Percentiles rank a stretch among this genome's conserved stretches.
phyloP scores from a whole-genome alignment of 2,888 invertebrate genomes.

The Rhorus exstirpatorius region DNA sequence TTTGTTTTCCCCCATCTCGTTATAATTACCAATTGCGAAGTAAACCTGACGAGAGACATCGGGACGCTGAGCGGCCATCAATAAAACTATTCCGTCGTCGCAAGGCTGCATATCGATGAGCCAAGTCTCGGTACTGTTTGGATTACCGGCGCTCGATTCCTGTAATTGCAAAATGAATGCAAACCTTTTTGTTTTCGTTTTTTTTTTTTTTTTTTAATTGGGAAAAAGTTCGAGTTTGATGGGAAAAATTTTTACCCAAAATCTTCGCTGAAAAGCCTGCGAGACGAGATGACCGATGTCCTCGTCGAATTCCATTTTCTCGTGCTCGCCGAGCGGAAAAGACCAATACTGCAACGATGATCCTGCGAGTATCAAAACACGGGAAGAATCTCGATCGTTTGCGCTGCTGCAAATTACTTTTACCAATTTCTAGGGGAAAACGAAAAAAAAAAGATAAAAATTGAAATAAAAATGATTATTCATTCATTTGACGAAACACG shows the following conservation, averaged over 20 bases:
- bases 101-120: constrained; percentile 92
- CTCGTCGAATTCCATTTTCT: constrained; percentile 91
- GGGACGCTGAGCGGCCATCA: constrained; percentile 89
- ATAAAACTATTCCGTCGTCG: constrained; percentile 89
- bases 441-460: constrained; percentile 25
- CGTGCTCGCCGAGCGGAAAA: constrained; percentile 89
- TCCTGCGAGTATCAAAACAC: constrained; percentile 92
- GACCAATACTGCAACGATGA: constrained; percentile 94
- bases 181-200: no score
- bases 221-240: neutral
- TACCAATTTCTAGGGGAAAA: constrained; percentile 87
- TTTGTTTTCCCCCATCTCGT: no score
- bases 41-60: constrained; percentile 90
- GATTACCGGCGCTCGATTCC: constrained; percentile 87
- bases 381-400: constrained; percentile 87
- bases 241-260: no score
- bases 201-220: neutral
- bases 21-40: constrained; percentile 90
- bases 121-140: constrained; percentile 90
- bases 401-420: constrained; percentile 87
- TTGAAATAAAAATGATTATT: constrained; percentile 1
- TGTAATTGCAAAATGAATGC: constrained; percentile 54
- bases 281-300: constrained; percentile 91
- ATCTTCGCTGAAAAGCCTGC: constrained; percentile 90
- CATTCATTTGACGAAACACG: no score